These are phyloP conservation scores for Neosilurus mollespiculum DNA, from an alignment of 2,797 vertebrate genomes.

Conservation along the genomic window DNA sequence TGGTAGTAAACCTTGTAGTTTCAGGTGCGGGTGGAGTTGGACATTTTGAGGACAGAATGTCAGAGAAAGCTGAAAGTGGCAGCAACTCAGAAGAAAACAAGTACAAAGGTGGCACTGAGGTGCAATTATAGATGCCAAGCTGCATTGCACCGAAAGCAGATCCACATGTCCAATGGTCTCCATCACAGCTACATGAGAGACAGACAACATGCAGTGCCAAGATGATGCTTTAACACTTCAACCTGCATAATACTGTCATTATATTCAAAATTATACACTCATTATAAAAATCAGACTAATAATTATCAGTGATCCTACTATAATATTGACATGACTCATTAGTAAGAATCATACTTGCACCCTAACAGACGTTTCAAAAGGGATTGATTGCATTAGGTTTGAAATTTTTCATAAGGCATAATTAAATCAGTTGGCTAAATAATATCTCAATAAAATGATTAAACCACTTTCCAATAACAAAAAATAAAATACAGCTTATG, in stretches of 20 bases:
- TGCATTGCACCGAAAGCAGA: not conserved
- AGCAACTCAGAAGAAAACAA: conserved; percentile 41
- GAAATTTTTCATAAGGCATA: not conserved
- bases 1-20: not conserved
- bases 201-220: not conserved
- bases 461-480: not conserved
- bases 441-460: not conserved
- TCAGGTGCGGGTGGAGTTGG: conserved; percentile 5
- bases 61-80: conserved; percentile 47
- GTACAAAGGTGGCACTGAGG: conserved; percentile 14
- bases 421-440: not conserved
- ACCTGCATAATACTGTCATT: not conserved
- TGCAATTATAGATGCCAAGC: conserved; percentile 12
- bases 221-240: not conserved
- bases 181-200: conserved; percentile 28
- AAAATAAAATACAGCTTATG: not conserved
- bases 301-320: not conserved
- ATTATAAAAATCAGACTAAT: not conserved
- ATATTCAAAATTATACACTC: not conserved
- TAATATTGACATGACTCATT: not conserved
- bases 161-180: conserved; percentile 13
- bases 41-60: conserved; percentile 17
- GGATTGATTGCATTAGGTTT: not conserved
- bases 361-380: not conserved
- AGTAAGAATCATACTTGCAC: not conserved